Base-by-base conservation (phyloP, 1,140 invertebrate species). In the Bombus sibiricus region DNA sequence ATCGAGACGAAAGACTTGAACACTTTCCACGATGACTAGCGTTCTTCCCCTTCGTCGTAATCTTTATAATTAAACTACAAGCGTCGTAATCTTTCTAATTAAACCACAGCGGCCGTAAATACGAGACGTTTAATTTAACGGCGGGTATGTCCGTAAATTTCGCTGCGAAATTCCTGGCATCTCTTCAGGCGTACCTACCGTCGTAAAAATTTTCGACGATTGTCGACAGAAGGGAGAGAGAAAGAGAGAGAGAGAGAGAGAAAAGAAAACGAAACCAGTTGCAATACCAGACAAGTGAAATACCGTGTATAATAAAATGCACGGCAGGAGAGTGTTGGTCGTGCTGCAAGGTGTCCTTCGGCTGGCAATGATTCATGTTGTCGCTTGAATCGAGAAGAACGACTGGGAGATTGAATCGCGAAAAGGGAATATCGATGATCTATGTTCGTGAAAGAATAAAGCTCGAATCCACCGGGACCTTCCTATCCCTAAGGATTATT, bases 401-500 rank as follows among this genome's bases (percentile, higher is more conserved):
- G 39, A 28, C 13, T 8, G 22, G 13, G 5, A 37, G 25, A 62
- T 72, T 32, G 34, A 34, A 69, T 66, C 57, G 6, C 57, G 15
- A 25, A 6, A 18, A 39, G 10, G 68, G 6, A 22, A n/a, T 15
- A 18, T 66, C 34, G 76, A 43, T 79, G 75, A 79, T 84, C 76
- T 83, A 83, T 78, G 47, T 5, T 28, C 37, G 39, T 18, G 39
- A 18, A 43, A 9, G 34, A 28, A 53, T 53, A 53, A 53, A 28
- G 62, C 0, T 25, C 13, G 34, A 77, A 71, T n/a, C 3, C 25
- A 53, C 0, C 25, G 71, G 37, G 39, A 64, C 39, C n/a, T 32
- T 37, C 62, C 39, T 62, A 66, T 86, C 57, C n/a, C 18, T 8
- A 59, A 79, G 73, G 74, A 68, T 62, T 68, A 28, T 73, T 81